Percentiles rank a stretch among this genome's conserved stretches.
These are phyloP conservation scores for Beris chalybata DNA, from an alignment of 2,888 invertebrate genomes.

Conservation along the genomic window DNA sequence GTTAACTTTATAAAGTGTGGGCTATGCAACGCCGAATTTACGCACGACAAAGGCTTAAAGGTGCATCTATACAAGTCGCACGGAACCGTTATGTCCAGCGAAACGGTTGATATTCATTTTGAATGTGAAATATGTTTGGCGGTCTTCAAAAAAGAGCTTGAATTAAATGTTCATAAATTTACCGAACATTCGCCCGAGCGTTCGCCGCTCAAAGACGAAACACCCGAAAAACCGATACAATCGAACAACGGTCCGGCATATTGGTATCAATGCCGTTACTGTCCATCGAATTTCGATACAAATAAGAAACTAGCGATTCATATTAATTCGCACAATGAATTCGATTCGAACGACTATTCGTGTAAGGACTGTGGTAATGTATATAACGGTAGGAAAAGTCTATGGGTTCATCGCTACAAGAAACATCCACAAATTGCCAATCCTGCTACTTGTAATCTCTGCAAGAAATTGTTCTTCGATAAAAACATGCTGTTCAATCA, in stretches of 20 bases:
- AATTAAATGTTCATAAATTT: conserved; percentile 51
- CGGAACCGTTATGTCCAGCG: conserved; percentile 50
- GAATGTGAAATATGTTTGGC: conserved; percentile 56
- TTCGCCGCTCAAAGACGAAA: background rate
- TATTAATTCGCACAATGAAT: conserved; percentile 55
- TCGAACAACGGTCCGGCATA: conserved; percentile 41
- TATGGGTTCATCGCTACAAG: conserved; percentile 57
- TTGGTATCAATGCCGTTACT: conserved; percentile 57
- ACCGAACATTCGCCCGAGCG: conserved; percentile 47
- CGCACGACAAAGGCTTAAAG: conserved; percentile 56
- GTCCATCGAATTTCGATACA: conserved; percentile 55
- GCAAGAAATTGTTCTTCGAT: conserved; percentile 56
- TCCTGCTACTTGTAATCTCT: conserved; percentile 53
- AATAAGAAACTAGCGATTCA: conserved; percentile 56
- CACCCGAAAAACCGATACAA: background rate
- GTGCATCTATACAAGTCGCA: conserved; percentile 56
- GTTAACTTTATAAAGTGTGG: conserved; percentile 55
- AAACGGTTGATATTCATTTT: conserved; percentile 51
- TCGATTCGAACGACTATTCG: conserved; percentile 55
- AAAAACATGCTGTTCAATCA: conserved; percentile 54
- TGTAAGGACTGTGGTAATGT: conserved; percentile 57
- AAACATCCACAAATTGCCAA: conserved; percentile 56
- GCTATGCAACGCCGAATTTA: conserved; percentile 55
- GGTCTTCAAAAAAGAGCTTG: conserved; percentile 52
- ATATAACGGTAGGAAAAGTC: conserved; percentile 55